Percentiles rank a stretch among this genome's conserved stretches.
Conservation (phyloP, 2,797 vertebrate species). For the Salarias fasciatus region DNA sequence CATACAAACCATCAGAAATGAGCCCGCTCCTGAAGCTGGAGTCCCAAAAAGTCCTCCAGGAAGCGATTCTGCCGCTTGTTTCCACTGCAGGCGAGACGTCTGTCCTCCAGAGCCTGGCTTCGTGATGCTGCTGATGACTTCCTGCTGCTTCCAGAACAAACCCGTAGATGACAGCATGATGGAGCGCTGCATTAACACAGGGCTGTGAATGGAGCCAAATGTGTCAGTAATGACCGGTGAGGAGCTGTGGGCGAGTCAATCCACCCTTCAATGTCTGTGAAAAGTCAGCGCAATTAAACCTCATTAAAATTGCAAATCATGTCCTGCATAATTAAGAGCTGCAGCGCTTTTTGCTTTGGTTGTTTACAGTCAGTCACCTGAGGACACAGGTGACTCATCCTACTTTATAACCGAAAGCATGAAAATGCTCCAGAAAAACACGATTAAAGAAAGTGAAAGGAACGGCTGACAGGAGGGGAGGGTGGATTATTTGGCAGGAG, state of each 20-base stretch:
- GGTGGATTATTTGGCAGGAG: too few relatives aligned
- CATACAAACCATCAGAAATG: too few relatives aligned
- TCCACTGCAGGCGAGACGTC: too few relatives aligned
- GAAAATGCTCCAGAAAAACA: neutral
- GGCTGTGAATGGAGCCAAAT: constrained; percentile 14
- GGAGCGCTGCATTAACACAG: constrained; percentile 15
- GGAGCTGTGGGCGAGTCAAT: constrained; percentile 12
- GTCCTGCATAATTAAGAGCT: constrained; percentile 19
- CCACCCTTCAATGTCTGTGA: constrained; percentile 22
- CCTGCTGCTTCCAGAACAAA: neutral
- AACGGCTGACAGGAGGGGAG: neutral
- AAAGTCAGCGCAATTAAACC: constrained; percentile 20
- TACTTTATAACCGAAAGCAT: neutral
- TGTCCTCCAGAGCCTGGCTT: too few relatives aligned
- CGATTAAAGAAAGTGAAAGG: neutral
- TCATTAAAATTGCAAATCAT: constrained; percentile 13
- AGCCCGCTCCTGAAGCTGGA: too few relatives aligned
- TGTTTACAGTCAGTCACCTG: neutral
- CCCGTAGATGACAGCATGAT: neutral
- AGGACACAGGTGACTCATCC: constrained; percentile 13
- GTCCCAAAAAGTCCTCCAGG: too few relatives aligned
- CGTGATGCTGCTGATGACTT: too few relatives aligned
- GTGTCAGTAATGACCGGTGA: constrained; percentile 4
- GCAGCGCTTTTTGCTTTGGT: too few relatives aligned
- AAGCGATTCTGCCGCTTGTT: too few relatives aligned